Conservation (phyloP, 1,140 invertebrate genomes). For the Achroia grisella region DNA sequence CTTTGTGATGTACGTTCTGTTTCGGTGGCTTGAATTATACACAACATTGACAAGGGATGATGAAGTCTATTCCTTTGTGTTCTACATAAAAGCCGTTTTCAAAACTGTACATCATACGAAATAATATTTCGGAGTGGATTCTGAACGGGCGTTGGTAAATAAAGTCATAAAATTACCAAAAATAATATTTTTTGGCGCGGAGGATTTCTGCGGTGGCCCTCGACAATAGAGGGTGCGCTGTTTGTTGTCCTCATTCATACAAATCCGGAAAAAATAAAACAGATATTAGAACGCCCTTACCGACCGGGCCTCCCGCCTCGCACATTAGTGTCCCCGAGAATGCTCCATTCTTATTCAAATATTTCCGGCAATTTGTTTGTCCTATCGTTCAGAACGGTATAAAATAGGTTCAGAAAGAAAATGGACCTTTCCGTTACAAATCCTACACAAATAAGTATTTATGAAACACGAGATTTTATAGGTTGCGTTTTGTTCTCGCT, state of each 20-base stretch:
- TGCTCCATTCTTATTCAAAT: slow-evolving; percentile 67
- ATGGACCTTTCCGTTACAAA: slow-evolving; percentile 14
- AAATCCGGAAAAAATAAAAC: slow-evolving; percentile 70
- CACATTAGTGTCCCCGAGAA: slow-evolving; percentile 58
- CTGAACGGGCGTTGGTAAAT: slow-evolving; percentile 27
- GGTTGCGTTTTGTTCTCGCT: too few species aligned
- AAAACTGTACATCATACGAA: not conserved
- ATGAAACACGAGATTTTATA: not conserved
- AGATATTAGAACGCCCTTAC: slow-evolving; percentile 51
- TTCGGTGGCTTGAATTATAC: slow-evolving; percentile 5
- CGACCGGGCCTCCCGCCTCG: slow-evolving; percentile 47
- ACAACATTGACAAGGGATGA: slow-evolving; percentile 2
- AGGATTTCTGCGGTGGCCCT: slow-evolving; percentile 16
- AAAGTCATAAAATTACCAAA: slow-evolving; percentile 56
- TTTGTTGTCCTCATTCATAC: slow-evolving; percentile 57
- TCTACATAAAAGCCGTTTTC: slow-evolving; percentile 1
- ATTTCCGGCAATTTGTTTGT: slow-evolving; percentile 65
- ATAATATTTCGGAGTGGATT: slow-evolving; percentile 2
- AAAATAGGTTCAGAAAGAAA: slow-evolving; percentile 22
- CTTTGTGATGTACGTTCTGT: not conserved
- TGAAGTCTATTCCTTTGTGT: slow-evolving; percentile 5
- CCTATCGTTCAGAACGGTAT: slow-evolving; percentile 42
- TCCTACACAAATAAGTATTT: not conserved
- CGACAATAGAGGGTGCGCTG: slow-evolving; percentile 41
- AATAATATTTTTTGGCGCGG: slow-evolving; percentile 43